Evolutionary conservation across 2,888 invertebrate species (phyloP).

Genomic region (Pardosa pseudoannulata): DNA sequence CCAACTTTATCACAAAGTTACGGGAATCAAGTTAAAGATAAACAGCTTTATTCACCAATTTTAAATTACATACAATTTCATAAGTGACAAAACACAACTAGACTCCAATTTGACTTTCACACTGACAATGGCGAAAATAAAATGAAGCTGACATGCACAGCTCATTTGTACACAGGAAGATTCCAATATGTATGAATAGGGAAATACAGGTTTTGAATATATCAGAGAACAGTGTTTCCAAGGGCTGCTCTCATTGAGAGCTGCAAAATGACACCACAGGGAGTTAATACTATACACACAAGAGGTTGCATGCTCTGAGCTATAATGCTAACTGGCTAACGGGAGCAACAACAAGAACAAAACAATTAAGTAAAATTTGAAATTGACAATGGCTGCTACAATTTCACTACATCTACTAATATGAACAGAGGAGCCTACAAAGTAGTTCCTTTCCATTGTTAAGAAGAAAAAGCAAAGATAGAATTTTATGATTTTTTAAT

Average conservation of each 20-base stretch:
- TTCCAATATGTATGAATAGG: conserved; percentile 69
- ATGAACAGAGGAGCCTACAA: conserved; percentile 69
- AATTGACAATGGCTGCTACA: conserved; percentile 70
- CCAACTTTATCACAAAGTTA: not conserved
- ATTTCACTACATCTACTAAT: conserved; percentile 66
- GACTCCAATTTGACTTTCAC: conserved; percentile 72
- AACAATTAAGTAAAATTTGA: conserved; percentile 71
- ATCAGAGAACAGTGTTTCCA: conserved; percentile 66
- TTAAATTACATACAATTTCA: conserved; percentile 77
- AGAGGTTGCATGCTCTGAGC: conserved; percentile 69
- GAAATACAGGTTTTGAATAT: conserved; percentile 57
- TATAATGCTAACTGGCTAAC: conserved; percentile 66
- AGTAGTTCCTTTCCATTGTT: conserved; percentile 60
- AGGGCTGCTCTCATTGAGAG: conserved; percentile 64
- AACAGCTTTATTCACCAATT: conserved; percentile 79
- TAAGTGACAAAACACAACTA: conserved; percentile 76
- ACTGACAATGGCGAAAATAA: conserved; percentile 72
- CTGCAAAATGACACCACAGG: conserved; percentile 57
- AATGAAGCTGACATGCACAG: conserved; percentile 72
- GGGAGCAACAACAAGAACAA: conserved; percentile 71
- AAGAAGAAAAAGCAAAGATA: conserved; percentile 65
- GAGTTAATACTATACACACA: conserved; percentile 70
- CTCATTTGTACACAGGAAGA: conserved; percentile 71
- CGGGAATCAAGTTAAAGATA: conserved; percentile 76
- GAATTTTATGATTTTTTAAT: conserved; percentile 35